Percentiles rank a stretch among this genome's conserved stretches.
Conservation (phyloP, 2,797 vertebrate genomes). For the Phrynocephalus forsythii region DNA sequence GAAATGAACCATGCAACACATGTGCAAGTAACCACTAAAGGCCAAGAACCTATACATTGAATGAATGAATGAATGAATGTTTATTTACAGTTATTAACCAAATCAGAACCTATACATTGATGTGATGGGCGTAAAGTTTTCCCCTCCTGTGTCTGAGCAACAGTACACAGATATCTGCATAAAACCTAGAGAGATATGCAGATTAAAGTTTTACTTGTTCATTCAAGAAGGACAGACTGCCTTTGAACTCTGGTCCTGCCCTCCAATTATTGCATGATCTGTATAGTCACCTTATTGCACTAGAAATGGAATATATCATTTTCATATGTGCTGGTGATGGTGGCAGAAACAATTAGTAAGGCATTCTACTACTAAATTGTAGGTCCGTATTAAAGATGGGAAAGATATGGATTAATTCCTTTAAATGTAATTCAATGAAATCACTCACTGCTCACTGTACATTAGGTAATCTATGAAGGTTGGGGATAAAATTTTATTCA, state of each 20-base stretch:
- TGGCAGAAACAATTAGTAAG: no score
- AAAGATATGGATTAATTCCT: no score
- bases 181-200: slow-evolving; percentile 47
- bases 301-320: slow-evolving; percentile 36
- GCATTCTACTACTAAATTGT: no score
- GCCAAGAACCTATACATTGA: slow-evolving; percentile 67
- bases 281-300: slow-evolving; percentile 48
- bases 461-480: no score
- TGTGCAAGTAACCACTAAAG: slow-evolving; percentile 64
- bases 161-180: slow-evolving; percentile 56
- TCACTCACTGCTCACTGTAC: no score
- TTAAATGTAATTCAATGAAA: no score
- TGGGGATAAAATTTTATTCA: no score
- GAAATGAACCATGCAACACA: slow-evolving; percentile 53
- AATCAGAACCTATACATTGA: slow-evolving; percentile 61
- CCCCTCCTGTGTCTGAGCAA: slow-evolving; percentile 48
- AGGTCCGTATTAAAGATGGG: no score
- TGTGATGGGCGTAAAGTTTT: slow-evolving; percentile 66
- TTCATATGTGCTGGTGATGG: not conserved
- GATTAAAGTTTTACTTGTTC: slow-evolving; percentile 69
- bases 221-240: slow-evolving; percentile 59
- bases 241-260: slow-evolving; percentile 65
- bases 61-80: no score
- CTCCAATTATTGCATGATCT: slow-evolving; percentile 55
- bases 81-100: no score